Evolutionary conservation across 64 coral and sea anemone species (phyloP).

Genomic region (Platygyra sinensis): DNA sequence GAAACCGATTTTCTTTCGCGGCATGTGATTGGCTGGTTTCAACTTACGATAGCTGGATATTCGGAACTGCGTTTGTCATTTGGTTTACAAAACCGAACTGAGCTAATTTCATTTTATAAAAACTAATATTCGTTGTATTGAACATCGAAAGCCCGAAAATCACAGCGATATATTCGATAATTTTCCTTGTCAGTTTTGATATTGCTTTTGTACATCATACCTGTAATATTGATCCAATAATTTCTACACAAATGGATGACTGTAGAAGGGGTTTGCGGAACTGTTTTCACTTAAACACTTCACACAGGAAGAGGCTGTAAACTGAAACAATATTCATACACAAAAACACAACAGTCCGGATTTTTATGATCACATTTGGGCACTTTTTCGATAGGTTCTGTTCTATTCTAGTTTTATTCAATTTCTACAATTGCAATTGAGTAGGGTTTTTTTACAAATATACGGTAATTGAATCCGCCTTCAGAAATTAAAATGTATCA

Average conservation of each 20-base stretch:
- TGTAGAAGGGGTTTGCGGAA: not conserved
- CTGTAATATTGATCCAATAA: conserved; percentile 28
- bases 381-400: not conserved
- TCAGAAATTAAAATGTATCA: not conserved
- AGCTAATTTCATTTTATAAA: not conserved
- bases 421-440: not conserved
- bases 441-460: not conserved
- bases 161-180: not conserved
- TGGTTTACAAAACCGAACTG: not conserved
- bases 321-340: not conserved
- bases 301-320: not conserved
- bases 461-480: not conserved
- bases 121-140: not conserved
- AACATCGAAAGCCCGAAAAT: not conserved
- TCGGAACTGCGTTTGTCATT: not conserved
- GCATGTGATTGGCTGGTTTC: conserved; percentile 41
- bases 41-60: not conserved
- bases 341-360: not conserved
- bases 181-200: not conserved
- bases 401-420: not conserved
- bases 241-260: not conserved
- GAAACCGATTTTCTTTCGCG: conserved; percentile 11
- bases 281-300: not conserved
- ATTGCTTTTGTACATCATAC: not conserved
- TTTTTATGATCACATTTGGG: not conserved